Evolutionary conservation across 2,888 invertebrate species (phyloP), one percentile per base, ranked within the genome.

Genomic region (Oxytorus armatus): DNA sequence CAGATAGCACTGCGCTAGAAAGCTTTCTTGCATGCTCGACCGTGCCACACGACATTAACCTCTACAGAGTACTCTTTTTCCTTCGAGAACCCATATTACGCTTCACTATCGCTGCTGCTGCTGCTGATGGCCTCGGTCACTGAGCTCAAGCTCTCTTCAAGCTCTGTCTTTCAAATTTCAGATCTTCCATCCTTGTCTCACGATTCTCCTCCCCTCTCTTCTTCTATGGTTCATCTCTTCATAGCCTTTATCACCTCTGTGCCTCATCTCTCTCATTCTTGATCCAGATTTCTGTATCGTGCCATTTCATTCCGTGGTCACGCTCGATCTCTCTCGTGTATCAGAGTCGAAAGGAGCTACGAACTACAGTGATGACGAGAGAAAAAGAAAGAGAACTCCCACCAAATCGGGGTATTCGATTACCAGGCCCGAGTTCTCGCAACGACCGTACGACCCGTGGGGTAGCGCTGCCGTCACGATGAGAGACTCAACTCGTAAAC

Each of bases 381-480:
- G 51, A 55, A 49, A 53, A 51, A 61, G 53, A 33, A 82, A 72
- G 76, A 70, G 77, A 51, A 76, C 86, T 84, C 86, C 86, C 86
- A 86, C 85, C 86, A 86, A 88, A 90, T 89, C 87, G 87, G 87
- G 85, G 25, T 86, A 87, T 88, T 90, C 90, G 89, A 90, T 90
- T 89, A 88, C 83, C 87, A 74, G 33, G 14, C 53, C 81, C 14
- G 79, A 81, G 82, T 81, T 81, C 69, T 39, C 63, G 51, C 39
- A 53, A 53, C 69, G 51, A 25, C 77, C 81, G 81, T 70, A 11
- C 81, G 83, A 82, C 74, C 79, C 80, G 81, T 75, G 78, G n/a
- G 83, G 84, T 79, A 86, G 87, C 88, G 88, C 88, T 83, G 81
- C 82, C 83, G 83, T 85, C 86, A 85, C 79, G 84, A 85, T 21